Conservation (phyloP, 2,113 vertebrate genomes). For the Chaetops frenatus region DNA sequence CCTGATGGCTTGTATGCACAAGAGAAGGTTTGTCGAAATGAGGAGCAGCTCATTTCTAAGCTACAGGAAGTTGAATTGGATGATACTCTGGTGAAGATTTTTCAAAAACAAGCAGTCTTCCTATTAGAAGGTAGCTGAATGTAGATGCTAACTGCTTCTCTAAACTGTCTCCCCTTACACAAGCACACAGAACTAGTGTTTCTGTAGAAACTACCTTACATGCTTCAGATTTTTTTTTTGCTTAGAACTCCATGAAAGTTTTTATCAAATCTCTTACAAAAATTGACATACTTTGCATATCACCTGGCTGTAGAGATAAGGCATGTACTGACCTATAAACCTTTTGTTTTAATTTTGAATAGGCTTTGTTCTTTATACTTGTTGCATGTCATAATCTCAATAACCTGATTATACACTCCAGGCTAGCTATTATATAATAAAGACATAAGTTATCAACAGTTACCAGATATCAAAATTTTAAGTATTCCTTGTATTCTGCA, state of each 20-base stretch:
- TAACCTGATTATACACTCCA: not conserved
- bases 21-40: slow-evolving; percentile 92
- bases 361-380: not conserved
- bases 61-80: slow-evolving; percentile 90
- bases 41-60: slow-evolving; percentile 91
- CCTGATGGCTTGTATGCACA: slow-evolving; percentile 94
- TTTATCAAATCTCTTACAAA: not conserved
- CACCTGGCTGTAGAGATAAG: not conserved
- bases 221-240: not conserved
- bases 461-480: not conserved
- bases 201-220: not conserved
- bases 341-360: not conserved
- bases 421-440: not conserved
- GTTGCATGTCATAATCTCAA: not conserved
- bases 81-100: slow-evolving; percentile 89
- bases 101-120: slow-evolving; percentile 91
- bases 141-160: slow-evolving; percentile 15
- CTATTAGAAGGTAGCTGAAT: slow-evolving; percentile 86
- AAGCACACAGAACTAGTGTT: not conserved
- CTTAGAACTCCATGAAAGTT: not conserved
- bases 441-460: not conserved
- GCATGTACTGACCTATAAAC: not conserved
- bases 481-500: not conserved
- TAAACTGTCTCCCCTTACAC: not conserved
- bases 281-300: not conserved